A percentile compares a stretch with the other conserved stretches of the same genome.
Evolutionary conservation across 1,140 invertebrate genomes (phyloP).

Genomic region (Eurosta solidaginis): DNA sequence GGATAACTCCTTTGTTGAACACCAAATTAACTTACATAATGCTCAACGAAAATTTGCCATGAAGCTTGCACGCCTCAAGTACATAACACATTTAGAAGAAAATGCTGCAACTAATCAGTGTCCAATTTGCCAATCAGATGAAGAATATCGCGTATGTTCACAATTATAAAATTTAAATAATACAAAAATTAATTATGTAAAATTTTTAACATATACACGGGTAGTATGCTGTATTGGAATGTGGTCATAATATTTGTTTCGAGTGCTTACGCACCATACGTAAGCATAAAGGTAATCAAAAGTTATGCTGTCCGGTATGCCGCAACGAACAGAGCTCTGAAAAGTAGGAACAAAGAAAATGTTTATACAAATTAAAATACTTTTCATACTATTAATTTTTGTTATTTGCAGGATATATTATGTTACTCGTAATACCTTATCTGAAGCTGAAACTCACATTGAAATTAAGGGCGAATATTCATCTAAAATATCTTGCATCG

Average conservation of each 20-base stretch:
- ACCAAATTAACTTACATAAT: constrained; percentile 40
- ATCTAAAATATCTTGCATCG: constrained; percentile 74
- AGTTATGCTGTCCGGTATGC: constrained; percentile 69
- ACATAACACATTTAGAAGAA: constrained; percentile 53
- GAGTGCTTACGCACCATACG: constrained; percentile 43
- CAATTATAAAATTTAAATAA: background rate
- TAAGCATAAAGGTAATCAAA: background rate
- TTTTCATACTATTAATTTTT: background rate
- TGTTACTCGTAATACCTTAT: constrained; percentile 40
- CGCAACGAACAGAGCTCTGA: constrained; percentile 63
- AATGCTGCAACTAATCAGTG: constrained; percentile 66
- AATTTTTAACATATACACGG: background rate
- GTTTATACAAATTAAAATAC: background rate
- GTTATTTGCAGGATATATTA: constrained; percentile 46
- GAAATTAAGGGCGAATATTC: constrained; percentile 67
- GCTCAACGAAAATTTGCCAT: constrained; percentile 48
- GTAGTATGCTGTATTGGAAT: constrained; percentile 55
- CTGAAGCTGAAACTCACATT: constrained; percentile 36
- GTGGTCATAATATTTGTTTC: constrained; percentile 54
- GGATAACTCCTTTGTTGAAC: constrained; percentile 40
- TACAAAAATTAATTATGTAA: background rate
- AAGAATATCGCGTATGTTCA: constrained; percentile 43
- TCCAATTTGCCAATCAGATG: constrained; percentile 69
- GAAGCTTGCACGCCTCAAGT: constrained; percentile 48
- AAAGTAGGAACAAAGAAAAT: no score